phyloP scores from a whole-genome alignment of 2,797 vertebrate species.

The Acrossocheilus wenchowensis region DNA sequence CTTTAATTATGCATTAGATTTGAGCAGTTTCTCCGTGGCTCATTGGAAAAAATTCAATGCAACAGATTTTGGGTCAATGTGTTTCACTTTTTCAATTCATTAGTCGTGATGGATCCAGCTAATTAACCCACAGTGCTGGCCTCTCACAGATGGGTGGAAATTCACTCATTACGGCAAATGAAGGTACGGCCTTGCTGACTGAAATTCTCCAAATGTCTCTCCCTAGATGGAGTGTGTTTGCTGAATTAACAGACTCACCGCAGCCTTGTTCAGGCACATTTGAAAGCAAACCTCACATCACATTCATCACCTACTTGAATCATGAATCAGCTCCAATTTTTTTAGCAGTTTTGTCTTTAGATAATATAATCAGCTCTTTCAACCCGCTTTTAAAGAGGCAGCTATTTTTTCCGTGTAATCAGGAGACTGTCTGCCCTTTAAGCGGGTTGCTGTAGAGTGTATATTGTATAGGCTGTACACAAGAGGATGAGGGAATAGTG shows the following conservation, averaged over 20 bases:
- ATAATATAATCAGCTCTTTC: neutral
- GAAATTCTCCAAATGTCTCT: neutral
- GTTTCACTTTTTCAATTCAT: constrained; percentile 23
- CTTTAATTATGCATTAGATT: constrained; percentile 1
- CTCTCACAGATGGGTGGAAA: constrained; percentile 26
- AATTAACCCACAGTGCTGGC: constrained; percentile 20
- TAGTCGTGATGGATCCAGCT: constrained; percentile 6
- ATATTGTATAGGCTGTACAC: neutral
- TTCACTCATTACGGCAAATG: neutral
- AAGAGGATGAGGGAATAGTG: neutral
- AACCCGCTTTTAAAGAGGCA: neutral
- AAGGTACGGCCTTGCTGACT: neutral
- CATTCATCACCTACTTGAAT: neutral
- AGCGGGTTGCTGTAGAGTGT: neutral
- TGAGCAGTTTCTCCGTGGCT: neutral
- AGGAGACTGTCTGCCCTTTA: neutral
- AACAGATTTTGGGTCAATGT: constrained; percentile 8
- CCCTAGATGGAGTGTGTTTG: neutral
- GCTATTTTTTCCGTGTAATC: constrained; percentile 5
- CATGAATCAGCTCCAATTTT: neutral
- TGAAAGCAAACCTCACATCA: neutral
- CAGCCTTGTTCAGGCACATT: neutral
- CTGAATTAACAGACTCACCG: neutral
- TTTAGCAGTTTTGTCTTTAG: neutral
- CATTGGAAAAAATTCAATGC: neutral